phyloP scores from a whole-genome alignment of 2,797 vertebrate genomes.

The Emys orbicularis region DNA sequence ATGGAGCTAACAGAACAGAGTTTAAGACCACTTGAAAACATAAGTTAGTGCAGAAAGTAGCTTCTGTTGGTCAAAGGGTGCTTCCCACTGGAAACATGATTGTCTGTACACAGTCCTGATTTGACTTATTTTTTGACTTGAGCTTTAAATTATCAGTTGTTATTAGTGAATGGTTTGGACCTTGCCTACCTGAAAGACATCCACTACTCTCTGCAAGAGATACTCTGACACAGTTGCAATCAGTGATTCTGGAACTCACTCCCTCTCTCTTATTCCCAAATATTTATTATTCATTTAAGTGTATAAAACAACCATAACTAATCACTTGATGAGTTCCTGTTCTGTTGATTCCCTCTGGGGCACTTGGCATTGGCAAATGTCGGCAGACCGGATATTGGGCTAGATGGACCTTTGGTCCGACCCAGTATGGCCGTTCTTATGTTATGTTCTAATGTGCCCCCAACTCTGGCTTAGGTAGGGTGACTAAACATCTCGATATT shows the following conservation, averaged over 20 bases:
- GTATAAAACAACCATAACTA: neutral
- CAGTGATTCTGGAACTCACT: neutral
- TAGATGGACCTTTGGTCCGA: too few species aligned
- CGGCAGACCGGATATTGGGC: too few species aligned
- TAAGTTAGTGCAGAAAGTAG: neutral
- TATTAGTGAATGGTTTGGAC: neutral
- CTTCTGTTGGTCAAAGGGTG: neutral
- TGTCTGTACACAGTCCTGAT: neutral
- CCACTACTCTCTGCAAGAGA: neutral
- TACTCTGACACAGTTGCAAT: neutral
- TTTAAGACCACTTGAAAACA: constrained; percentile 42
- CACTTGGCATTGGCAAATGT: too few species aligned
- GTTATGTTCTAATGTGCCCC: neutral
- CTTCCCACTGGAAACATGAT: neutral
- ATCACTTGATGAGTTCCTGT: neutral
- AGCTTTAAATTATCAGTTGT: neutral
- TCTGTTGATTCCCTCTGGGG: neutral
- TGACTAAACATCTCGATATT: neutral
- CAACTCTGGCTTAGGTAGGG: neutral
- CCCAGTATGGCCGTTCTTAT: too few species aligned
- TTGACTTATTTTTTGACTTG: neutral
- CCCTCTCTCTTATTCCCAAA: neutral
- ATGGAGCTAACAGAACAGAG: neutral
- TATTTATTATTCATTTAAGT: neutral
- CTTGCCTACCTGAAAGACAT: neutral